Conservation (phyloP, 2,888 invertebrate species). For the Zhuqinia jingwanae region DNA sequence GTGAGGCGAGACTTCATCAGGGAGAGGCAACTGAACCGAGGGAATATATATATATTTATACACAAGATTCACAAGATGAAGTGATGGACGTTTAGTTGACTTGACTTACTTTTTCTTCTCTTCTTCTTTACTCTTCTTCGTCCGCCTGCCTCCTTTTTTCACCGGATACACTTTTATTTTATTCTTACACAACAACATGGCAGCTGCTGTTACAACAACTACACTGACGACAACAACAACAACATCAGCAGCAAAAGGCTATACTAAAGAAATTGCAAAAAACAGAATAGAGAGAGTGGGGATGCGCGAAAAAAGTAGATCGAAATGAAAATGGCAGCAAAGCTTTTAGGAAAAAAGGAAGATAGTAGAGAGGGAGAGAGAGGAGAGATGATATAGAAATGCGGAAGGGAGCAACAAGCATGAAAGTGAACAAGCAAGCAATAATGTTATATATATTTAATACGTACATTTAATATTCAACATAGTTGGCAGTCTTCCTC, state of each 20-base stretch:
- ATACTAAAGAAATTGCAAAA: slow-evolving; percentile 34
- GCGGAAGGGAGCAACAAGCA: slow-evolving; percentile 58
- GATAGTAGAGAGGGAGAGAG: background rate
- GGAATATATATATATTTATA: background rate
- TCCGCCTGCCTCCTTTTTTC: slow-evolving; percentile 1
- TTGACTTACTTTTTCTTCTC: slow-evolving; percentile 27
- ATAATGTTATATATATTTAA: too few species aligned
- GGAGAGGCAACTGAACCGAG: background rate
- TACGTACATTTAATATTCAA: background rate
- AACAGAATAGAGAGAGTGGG: background rate
- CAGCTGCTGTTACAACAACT: slow-evolving; percentile 45
- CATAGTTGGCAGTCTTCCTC: background rate
- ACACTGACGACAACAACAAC: slow-evolving; percentile 1
- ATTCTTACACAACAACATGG: slow-evolving; percentile 44
- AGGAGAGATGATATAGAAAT: slow-evolving; percentile 1
- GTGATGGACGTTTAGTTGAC: slow-evolving; percentile 35
- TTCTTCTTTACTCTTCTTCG: background rate
- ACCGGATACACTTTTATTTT: slow-evolving; percentile 12
- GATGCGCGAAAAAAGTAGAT: slow-evolving; percentile 50
- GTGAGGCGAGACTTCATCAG: background rate
- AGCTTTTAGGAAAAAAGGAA: slow-evolving; percentile 11
- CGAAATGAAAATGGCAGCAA: slow-evolving; percentile 15
- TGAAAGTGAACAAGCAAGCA: slow-evolving; percentile 13
- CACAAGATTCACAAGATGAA: background rate
- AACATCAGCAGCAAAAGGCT: too few species aligned